These are phyloP conservation scores for Sminthurinus aureus DNA, from an alignment of 2,888 invertebrate genomes.

Conservation along the genomic window DNA sequence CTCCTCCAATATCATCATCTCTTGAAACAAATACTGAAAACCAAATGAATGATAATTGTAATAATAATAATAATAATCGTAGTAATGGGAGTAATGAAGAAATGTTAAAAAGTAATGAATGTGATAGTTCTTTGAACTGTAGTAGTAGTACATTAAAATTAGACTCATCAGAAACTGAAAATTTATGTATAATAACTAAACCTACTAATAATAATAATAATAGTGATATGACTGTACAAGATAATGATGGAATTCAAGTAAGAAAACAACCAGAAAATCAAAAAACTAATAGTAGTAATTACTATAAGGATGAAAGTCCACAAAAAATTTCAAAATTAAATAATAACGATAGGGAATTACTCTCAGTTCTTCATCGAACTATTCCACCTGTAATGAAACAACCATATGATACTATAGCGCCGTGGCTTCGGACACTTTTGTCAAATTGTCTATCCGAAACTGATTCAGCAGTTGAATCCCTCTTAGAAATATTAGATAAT, in stretches of 20 bases:
- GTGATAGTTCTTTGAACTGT: slow-evolving; percentile 2
- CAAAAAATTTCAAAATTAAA: background rate
- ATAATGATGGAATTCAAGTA: background rate
- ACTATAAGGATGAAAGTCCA: too few species aligned
- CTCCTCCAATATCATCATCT: background rate
- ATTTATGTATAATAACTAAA: background rate
- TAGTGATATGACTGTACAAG: background rate
- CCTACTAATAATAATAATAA: background rate
- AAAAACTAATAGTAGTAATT: too few species aligned
- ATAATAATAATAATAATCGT: background rate
- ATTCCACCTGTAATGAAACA: slow-evolving; percentile 29
- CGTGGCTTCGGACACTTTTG: slow-evolving; percentile 27
- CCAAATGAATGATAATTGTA: background rate
- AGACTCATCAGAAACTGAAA: slow-evolving; percentile 8
- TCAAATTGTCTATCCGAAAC: slow-evolving; percentile 20
- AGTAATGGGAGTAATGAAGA: background rate
- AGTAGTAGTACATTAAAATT: slow-evolving; percentile 4
- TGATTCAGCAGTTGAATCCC: background rate
- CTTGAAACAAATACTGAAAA: background rate
- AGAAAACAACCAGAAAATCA: too few species aligned
- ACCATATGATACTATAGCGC: background rate
- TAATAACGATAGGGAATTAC: background rate
- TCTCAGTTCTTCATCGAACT: slow-evolving; percentile 24
- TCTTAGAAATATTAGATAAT: slow-evolving; percentile 17
- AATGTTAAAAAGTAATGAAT: background rate